Evolutionary conservation across 1,140 invertebrate genomes (phyloP), one percentile per base, ranked within the genome.

Genomic region (Cylas formicarius): DNA sequence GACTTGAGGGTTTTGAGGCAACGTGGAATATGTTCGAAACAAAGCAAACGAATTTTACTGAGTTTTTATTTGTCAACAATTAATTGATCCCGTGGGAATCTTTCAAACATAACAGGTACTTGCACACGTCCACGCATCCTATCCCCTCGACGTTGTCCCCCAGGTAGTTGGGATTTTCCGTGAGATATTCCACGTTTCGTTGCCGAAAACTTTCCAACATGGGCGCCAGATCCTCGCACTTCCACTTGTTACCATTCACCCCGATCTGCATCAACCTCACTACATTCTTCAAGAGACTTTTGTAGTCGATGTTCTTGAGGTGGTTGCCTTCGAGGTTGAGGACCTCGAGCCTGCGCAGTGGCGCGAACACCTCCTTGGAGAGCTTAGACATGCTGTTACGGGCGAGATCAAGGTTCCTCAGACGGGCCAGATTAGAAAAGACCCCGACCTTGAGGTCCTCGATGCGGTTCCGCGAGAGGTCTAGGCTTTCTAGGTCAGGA

Each of bases 11-110:
- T n/a, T n/a, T n/a, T n/a, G n/a, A n/a, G n/a, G n/a, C n/a, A n/a
- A n/a, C n/a, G n/a, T n/a, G n/a, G n/a, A n/a, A n/a, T n/a, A n/a
- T n/a, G n/a, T n/a, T n/a, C n/a, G n/a, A n/a, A n/a, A n/a, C n/a
- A n/a, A n/a, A n/a, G n/a, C n/a, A n/a, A n/a, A n/a, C n/a, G n/a
- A n/a, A n/a, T n/a, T n/a, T n/a, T n/a, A n/a, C n/a, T n/a, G n/a
- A n/a, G n/a, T n/a, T n/a, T n/a, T n/a, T n/a, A n/a, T n/a, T n/a
- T n/a, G n/a, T n/a, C n/a, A n/a, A n/a, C n/a, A n/a, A n/a, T 31
- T 46, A 47, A 35, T 47, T 47, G 10, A 47, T 47, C 1, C 45
- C 45, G 19, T 47, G 45, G 1, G 45, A 40, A 27, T 47, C 45
- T 41, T 47, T 27, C n/a, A 41, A 17, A 17, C 45, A 47, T 10